These are phyloP conservation scores for Amblyjoppa proteus DNA, from an alignment of 2,888 invertebrate genomes.

Conservation along the genomic window DNA sequence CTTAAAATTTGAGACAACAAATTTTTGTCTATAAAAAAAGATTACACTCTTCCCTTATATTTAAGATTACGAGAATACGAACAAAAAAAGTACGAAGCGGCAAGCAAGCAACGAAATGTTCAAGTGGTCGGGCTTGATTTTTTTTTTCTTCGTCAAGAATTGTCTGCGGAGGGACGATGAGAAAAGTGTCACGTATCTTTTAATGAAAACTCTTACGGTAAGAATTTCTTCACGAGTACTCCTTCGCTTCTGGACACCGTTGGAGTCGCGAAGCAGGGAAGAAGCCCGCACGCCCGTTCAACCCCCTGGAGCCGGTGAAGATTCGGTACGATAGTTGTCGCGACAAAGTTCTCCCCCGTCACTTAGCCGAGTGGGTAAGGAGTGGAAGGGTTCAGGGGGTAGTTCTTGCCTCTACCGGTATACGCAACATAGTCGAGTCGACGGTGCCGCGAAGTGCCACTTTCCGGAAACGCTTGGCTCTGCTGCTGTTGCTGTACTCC, in stretches of 20 bases:
- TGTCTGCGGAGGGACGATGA: conserved; percentile 4
- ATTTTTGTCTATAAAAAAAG: background rate
- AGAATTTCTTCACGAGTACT: conserved; percentile 41
- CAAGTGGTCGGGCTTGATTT: background rate
- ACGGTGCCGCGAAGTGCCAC: conserved; percentile 60
- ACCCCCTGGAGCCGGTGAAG: conserved; percentile 28
- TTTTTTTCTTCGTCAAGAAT: background rate
- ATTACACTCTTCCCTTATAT: background rate
- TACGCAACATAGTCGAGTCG: conserved; percentile 44
- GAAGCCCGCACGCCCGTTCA: conserved; percentile 35
- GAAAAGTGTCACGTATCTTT: conserved; percentile 39
- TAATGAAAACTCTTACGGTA: conserved; percentile 49
- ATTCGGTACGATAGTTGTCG: conserved; percentile 65
- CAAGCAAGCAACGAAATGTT: background rate
- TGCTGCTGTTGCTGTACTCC: conserved; percentile 2
- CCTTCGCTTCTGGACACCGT: conserved; percentile 17
- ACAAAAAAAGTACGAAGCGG: conserved; percentile 7
- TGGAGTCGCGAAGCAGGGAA: conserved; percentile 32
- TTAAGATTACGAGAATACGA: background rate
- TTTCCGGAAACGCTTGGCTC: conserved; percentile 64
- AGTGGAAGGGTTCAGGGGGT: conserved; percentile 53
- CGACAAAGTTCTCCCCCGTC: conserved; percentile 64
- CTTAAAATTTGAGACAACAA: background rate
- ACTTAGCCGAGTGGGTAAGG: conserved; percentile 55
- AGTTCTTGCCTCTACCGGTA: conserved; percentile 40